Evolutionary conservation across 1,140 invertebrate species (phyloP).

Genomic region (Zophobas atratus): DNA sequence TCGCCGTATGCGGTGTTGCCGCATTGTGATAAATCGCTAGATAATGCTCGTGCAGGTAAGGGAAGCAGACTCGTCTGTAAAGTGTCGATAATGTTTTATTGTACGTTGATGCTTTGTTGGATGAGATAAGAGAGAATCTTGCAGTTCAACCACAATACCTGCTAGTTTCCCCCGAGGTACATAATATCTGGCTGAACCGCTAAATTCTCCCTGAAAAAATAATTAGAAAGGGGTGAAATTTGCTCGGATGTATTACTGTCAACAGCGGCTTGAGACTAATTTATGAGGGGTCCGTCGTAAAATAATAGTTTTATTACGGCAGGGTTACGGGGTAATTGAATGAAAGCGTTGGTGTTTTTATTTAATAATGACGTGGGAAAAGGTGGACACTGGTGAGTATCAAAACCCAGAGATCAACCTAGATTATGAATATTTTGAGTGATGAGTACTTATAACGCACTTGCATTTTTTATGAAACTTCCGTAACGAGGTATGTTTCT

Average conservation of each 20-base stretch:
- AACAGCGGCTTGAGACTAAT: background rate
- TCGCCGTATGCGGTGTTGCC: background rate
- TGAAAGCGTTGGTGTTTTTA: background rate
- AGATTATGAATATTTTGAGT: no score
- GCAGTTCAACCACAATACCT: background rate
- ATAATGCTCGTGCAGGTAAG: background rate
- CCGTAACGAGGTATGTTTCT: no score
- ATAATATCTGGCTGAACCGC: background rate
- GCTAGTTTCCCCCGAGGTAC: background rate
- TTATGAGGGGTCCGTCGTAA: slow-evolving; percentile 1
- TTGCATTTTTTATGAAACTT: no score
- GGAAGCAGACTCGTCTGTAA: background rate
- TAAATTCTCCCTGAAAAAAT: slow-evolving; percentile 4
- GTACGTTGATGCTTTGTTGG: slow-evolving; percentile 6
- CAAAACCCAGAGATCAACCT: no score
- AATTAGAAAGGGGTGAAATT: background rate
- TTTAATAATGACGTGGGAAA: background rate
- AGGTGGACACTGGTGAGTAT: no score
- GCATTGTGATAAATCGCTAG: background rate
- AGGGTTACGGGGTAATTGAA: background rate
- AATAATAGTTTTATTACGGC: slow-evolving; percentile 5
- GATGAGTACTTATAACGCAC: no score
- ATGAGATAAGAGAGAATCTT: slow-evolving; percentile 1
- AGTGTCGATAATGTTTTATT: slow-evolving; percentile 17
- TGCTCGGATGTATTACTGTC: background rate